Evolutionary conservation across 2,888 invertebrate species (phyloP).

Genomic region (Caenorhabditis virilis): DNA sequence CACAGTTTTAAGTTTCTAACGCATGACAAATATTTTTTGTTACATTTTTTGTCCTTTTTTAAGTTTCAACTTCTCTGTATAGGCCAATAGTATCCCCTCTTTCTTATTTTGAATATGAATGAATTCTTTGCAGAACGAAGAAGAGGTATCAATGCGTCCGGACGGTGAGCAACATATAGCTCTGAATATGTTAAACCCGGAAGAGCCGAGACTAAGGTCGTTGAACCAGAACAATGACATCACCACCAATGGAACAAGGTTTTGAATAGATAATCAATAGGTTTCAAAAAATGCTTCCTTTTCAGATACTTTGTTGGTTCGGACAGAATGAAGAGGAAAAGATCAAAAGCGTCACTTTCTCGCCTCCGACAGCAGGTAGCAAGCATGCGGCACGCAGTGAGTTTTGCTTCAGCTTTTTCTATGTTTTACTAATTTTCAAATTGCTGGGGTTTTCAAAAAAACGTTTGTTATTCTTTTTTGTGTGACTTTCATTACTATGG

Average conservation of each 20-base stretch:
- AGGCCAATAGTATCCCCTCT: not conserved
- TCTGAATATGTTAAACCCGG: constrained; percentile 50
- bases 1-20: not conserved
- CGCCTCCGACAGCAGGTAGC: constrained; percentile 52
- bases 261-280: not conserved
- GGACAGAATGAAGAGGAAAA: constrained; percentile 49
- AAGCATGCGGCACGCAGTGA: constrained; percentile 51
- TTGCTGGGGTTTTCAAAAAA: not conserved
- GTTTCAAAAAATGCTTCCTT: constrained; percentile 1
- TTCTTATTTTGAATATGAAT: too few relatives aligned
- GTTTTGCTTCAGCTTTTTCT: constrained; percentile 14
- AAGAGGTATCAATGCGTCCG: constrained; percentile 16
- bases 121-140: constrained; percentile 35
- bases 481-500: not conserved
- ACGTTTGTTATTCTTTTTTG: constrained; percentile 1
- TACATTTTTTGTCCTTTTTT: constrained; percentile 10
- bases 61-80: not conserved
- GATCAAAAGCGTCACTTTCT: constrained; percentile 46
- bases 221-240: constrained; percentile 44
- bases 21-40: not conserved
- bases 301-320: constrained; percentile 44
- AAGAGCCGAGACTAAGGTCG: constrained; percentile 51
- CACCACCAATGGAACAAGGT: constrained; percentile 47
- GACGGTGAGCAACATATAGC: constrained; percentile 50
- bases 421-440: not conserved